Conservation (phyloP, 2,797 vertebrate genomes). For the Mycteria americana region DNA sequence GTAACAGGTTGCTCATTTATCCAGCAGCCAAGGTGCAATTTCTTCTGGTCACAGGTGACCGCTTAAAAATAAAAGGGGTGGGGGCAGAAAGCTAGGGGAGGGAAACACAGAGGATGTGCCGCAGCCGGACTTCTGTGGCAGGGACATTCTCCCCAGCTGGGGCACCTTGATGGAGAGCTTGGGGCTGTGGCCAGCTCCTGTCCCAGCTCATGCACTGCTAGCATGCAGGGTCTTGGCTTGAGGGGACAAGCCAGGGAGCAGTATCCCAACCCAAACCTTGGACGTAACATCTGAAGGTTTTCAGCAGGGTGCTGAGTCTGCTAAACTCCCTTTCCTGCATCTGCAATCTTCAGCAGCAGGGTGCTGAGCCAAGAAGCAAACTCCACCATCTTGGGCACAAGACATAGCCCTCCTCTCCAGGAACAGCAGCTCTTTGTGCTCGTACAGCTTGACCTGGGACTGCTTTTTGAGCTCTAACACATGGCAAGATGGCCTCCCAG, state of each 20-base stretch:
- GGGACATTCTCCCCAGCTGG: background rate
- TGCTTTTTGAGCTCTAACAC: background rate
- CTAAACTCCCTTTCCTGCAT: background rate
- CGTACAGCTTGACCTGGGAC: background rate
- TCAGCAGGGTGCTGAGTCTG: background rate
- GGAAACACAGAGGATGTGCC: background rate
- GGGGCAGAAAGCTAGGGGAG: background rate
- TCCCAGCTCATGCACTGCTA: background rate
- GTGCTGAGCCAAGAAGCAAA: background rate
- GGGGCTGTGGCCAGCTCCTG: background rate
- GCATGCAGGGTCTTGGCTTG: background rate
- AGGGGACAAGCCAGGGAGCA: background rate
- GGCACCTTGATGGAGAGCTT: background rate
- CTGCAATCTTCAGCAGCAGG: background rate
- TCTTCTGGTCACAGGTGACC: conserved; percentile 25
- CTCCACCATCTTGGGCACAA: background rate
- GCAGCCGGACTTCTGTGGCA: rapidly evolving
- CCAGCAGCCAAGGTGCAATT: background rate
- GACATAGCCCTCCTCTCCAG: background rate
- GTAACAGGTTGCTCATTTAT: background rate
- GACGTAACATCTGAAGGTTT: background rate
- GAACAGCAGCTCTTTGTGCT: background rate
- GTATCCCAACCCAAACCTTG: background rate
- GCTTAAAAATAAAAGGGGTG: conserved; percentile 12
- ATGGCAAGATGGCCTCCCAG: background rate